phyloP scores from a whole-genome alignment of 2,888 invertebrate genomes.

The Lepidocyrtinus sp. region DNA sequence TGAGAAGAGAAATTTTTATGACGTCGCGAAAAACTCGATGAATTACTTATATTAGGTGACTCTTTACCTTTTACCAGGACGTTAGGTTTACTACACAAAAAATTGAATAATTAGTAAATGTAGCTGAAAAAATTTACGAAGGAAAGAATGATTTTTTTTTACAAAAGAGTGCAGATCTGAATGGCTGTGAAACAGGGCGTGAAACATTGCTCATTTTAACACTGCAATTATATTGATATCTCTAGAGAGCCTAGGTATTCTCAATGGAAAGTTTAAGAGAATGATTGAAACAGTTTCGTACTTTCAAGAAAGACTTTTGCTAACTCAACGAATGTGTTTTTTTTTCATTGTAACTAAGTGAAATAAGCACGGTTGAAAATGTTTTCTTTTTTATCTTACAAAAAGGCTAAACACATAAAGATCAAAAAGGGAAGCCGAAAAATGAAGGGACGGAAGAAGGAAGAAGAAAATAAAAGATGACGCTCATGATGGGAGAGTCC shows the following conservation, averaged over 20 bases:
- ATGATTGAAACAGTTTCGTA: background rate
- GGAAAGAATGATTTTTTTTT: background rate
- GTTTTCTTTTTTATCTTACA: background rate
- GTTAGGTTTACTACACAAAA: no score
- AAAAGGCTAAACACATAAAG: slow-evolving; percentile 3
- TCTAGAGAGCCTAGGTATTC: no score
- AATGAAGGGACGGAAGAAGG: background rate
- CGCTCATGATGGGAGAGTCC: background rate
- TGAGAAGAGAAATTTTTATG: slow-evolving; percentile 28
- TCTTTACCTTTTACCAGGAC: no score
- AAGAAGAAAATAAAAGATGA: slow-evolving; percentile 5
- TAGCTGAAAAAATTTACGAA: background rate
- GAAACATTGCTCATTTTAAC: background rate
- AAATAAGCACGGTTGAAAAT: background rate
- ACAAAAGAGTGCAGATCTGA: background rate
- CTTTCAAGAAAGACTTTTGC: background rate
- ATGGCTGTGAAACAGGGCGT: slow-evolving; percentile 28
- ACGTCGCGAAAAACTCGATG: slow-evolving; percentile 22
- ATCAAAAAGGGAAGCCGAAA: slow-evolving; percentile 10
- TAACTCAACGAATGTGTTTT: background rate
- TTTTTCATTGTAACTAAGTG: background rate
- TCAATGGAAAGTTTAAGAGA: background rate
- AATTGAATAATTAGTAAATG: slow-evolving; percentile 15
- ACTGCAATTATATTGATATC: slow-evolving; percentile 7
- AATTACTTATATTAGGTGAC: no score